Conservation (phyloP, 2,113 vertebrate genomes). For the Agapornis roseicollis region DNA sequence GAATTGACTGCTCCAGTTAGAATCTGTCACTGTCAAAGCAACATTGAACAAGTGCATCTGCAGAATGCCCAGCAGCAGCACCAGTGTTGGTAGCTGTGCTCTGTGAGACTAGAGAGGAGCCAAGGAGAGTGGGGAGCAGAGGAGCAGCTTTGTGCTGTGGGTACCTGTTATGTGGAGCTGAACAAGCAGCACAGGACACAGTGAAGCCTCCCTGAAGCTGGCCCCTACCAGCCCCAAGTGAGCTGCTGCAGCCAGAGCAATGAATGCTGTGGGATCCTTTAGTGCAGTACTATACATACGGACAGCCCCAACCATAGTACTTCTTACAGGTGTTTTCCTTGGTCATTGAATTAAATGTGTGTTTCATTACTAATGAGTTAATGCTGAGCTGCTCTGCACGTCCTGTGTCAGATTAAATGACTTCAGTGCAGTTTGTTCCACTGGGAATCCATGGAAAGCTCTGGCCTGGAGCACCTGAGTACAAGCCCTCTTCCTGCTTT, state of each 20-base stretch:
- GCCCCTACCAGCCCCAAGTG: accelerated
- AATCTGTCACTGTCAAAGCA: neutral
- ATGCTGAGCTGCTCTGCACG: accelerated
- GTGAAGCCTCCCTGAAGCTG: neutral
- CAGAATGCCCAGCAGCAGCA: neutral
- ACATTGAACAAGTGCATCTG: neutral
- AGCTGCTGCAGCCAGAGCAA: neutral
- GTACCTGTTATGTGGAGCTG: neutral
- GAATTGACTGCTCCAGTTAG: neutral
- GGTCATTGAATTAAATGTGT: neutral
- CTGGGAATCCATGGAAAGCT: neutral
- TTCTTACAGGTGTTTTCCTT: neutral
- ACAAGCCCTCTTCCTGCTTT: neutral
- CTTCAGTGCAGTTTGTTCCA: neutral
- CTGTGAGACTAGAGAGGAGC: neutral
- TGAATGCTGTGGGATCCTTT: too few relatives aligned
- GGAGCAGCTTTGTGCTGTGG: neutral
- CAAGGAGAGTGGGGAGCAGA: neutral
- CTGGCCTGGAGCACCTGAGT: neutral
- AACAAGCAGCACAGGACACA: neutral
- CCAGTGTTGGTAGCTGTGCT: neutral
- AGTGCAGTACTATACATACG: too few relatives aligned
- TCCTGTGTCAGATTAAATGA: neutral
- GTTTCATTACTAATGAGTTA: neutral
- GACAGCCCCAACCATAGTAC: neutral